Evolutionary conservation across 2,888 invertebrate species (phyloP), one percentile per base, ranked within the genome.

Genomic region (Cantharis rufa): DNA sequence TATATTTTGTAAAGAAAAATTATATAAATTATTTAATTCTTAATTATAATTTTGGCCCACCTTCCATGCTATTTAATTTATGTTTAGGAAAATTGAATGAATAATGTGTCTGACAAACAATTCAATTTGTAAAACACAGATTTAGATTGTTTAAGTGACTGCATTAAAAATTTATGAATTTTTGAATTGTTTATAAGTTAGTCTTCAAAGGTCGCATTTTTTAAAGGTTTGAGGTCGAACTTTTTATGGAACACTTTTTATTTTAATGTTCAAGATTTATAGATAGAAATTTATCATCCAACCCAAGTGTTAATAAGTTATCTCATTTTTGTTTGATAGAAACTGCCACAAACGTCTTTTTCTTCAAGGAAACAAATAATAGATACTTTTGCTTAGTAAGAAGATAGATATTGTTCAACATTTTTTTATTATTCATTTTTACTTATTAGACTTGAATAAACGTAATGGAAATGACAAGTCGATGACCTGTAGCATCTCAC

Each of bases 401-500:
- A 7, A 48, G 48, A n/a, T 48, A n/a, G 48, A 48, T 48, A 48
- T 48, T 48, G 48, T 48, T 48, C 48, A 48, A n/a, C 48, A 48
- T 48, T 48, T 24, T 48, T n/a, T 7, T n/a, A n/a, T 48, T 48
- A 48, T 48, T 48, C n/a, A 48, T 48, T 48, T 48, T 48, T 48
- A 48, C 48, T n/a, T 48, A 48, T 48, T 48, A 48, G n/a, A n/a
- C 48, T 48, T n/a, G 48, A 48, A 48, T 48, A 48, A 48, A 48
- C 48, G 48, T 48, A 48, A 48, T 48, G 64, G 64, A 18, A 66
- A 66, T 24, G 64, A 66, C 64, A 66, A 66, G 64, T 66, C 64
- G 64, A 66, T 66, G 64, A 66, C 64, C 64, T 66, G 64, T 66
- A 66, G n/a, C 64, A 66, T 24, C 64, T 66, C n/a, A 21, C 24